A percentile compares a stretch with the other conserved stretches of the same genome.
These are phyloP conservation scores for Macrostomum cliftonense DNA, from an alignment of 2,888 invertebrate genomes.

Conservation along the genomic window DNA sequence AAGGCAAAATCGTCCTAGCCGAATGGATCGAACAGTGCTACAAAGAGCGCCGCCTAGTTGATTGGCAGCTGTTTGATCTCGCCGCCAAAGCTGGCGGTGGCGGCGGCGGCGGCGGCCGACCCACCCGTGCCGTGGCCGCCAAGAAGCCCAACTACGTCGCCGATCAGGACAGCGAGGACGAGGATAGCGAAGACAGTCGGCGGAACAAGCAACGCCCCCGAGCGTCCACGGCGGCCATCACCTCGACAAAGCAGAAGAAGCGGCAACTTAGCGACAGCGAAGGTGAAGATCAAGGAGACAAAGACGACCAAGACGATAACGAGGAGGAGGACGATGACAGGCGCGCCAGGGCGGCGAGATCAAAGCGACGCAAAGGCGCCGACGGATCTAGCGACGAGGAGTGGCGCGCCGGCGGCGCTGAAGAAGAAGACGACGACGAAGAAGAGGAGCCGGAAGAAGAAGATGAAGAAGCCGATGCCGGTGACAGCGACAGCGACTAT, in stretches of 20 bases:
- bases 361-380: background rate
- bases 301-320: slow-evolving; percentile 17
- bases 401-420: slow-evolving; percentile 8
- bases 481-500: background rate
- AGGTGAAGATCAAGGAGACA: slow-evolving; percentile 10
- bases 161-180: too few species aligned
- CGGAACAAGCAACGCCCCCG: too few species aligned
- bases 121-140: too few species aligned
- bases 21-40: slow-evolving; percentile 57
- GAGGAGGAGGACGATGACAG: slow-evolving; percentile 19
- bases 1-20: slow-evolving; percentile 48
- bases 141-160: too few species aligned
- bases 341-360: slow-evolving; percentile 2
- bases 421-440: background rate
- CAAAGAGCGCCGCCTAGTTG: slow-evolving; percentile 45
- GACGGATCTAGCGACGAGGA: slow-evolving; percentile 6
- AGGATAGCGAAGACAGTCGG: too few species aligned
- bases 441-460: too few species aligned
- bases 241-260: background rate
- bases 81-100: slow-evolving; percentile 34
- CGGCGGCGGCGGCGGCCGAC: slow-evolving; percentile 39
- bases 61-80: slow-evolving; percentile 41
- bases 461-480: background rate
- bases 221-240: too few species aligned
- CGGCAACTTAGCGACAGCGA: background rate